Conservation (phyloP, 2,888 invertebrate species). For the Leptinotarsa tumamoca region DNA sequence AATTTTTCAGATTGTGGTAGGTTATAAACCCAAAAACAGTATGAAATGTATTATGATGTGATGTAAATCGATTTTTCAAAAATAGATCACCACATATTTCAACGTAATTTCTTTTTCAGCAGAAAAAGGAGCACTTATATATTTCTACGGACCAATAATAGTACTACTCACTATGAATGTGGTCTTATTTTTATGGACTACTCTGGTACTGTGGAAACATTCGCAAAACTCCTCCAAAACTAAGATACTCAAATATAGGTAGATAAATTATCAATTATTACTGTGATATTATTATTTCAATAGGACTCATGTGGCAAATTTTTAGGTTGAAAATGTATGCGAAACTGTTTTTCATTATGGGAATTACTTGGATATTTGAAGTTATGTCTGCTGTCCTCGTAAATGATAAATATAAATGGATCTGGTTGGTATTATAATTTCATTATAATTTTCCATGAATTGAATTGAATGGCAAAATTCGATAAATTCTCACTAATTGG, state of each 20-base stretch:
- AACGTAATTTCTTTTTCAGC: slow-evolving; percentile 61
- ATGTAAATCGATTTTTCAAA: background rate
- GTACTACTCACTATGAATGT: slow-evolving; percentile 71
- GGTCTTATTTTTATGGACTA: slow-evolving; percentile 72
- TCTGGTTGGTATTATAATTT: slow-evolving; percentile 41
- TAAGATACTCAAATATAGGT: slow-evolving; percentile 73
- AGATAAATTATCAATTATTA: background rate
- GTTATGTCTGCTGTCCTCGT: slow-evolving; percentile 66
- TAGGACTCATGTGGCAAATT: slow-evolving; percentile 8
- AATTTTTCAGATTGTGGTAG: no score
- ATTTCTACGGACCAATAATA: slow-evolving; percentile 77
- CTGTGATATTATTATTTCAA: background rate
- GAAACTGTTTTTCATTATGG: slow-evolving; percentile 78
- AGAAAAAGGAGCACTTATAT: slow-evolving; percentile 71
- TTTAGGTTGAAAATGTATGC: slow-evolving; percentile 74
- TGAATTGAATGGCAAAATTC: no score
- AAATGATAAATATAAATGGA: slow-evolving; percentile 29
- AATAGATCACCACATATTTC: background rate
- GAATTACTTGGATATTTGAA: slow-evolving; percentile 80
- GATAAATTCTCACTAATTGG: background rate
- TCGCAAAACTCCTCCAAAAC: slow-evolving; percentile 68
- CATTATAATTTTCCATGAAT: slow-evolving; percentile 27
- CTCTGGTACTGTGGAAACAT: slow-evolving; percentile 70
- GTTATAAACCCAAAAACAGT: no score
- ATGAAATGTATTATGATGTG: no score